These are phyloP conservation scores for Drosophila multiciliata DNA, from an alignment of 2,888 invertebrate species.

Conservation along the genomic window DNA sequence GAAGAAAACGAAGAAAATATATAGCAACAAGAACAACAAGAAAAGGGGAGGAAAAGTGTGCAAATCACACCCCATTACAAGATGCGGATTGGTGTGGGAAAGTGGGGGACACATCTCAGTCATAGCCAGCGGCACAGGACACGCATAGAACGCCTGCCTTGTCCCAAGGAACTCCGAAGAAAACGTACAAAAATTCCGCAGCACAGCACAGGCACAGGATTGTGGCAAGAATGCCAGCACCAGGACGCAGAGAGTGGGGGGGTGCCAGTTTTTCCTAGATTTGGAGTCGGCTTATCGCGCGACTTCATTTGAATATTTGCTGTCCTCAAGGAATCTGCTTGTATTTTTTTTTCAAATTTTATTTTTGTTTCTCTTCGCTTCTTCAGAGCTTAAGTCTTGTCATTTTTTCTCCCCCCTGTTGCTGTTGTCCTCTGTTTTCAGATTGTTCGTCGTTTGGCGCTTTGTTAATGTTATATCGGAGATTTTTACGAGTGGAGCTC, in stretches of 20 bases:
- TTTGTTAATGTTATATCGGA: conserved; percentile 83
- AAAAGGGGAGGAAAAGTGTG: conserved; percentile 62
- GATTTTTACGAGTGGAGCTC: conserved; percentile 75
- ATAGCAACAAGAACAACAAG: conserved; percentile 5
- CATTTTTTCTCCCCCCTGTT: conserved; percentile 24
- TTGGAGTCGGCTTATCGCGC: conserved; percentile 84
- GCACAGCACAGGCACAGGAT: conserved; percentile 24
- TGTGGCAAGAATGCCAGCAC: conserved; percentile 3
- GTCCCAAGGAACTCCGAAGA: background rate
- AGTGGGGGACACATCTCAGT: conserved; percentile 15
- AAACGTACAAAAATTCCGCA: conserved; percentile 45
- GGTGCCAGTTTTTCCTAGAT: conserved; percentile 82
- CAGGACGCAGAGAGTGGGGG: background rate
- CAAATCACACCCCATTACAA: conserved; percentile 83
- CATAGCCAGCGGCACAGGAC: conserved; percentile 47
- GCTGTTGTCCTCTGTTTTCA: conserved; percentile 7
- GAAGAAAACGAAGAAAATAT: conserved; percentile 10
- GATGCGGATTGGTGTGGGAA: background rate
- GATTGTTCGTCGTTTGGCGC: conserved; percentile 28
- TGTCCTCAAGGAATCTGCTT: conserved; percentile 53
- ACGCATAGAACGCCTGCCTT: conserved; percentile 46
- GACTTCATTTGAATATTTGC: conserved; percentile 84
- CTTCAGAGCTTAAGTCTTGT: conserved; percentile 49
- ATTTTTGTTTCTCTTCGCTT: background rate
- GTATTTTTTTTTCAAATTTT: conserved; percentile 3